A percentile compares a stretch with the other conserved stretches of the same genome.
Evolutionary conservation across 2,113 vertebrate species (phyloP).

Genomic region (Petaurus breviceps): DNA sequence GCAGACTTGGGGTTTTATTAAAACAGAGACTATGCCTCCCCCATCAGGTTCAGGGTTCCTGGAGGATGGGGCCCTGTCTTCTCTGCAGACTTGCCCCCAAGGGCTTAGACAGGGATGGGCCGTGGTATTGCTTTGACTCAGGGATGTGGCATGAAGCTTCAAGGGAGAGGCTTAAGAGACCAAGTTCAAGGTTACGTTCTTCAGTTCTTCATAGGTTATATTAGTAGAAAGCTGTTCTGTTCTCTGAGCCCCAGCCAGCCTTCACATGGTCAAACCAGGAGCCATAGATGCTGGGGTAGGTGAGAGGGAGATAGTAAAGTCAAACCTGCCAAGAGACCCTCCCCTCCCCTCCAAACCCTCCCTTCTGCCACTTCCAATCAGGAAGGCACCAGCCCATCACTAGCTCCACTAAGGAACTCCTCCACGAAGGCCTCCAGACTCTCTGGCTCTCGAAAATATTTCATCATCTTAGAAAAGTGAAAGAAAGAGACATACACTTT

Average conservation of each 20-base stretch:
- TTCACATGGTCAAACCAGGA: constrained; percentile 42
- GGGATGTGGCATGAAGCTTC: neutral
- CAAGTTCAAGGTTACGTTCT: neutral
- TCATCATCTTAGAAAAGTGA: constrained; percentile 16
- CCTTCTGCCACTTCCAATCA: neutral
- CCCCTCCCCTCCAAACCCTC: neutral
- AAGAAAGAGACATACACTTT: constrained; percentile 37
- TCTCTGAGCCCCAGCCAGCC: constrained; percentile 18
- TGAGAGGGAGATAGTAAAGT: neutral
- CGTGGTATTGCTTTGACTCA: too few species aligned
- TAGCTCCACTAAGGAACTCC: constrained; percentile 10
- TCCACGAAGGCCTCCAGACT: neutral
- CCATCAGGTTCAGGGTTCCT: too few species aligned
- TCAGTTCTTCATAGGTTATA: constrained; percentile 15
- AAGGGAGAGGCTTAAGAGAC: neutral
- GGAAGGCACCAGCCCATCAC: constrained; percentile 52
- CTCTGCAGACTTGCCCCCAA: too few species aligned
- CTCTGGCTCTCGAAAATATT: neutral
- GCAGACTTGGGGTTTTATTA: neutral
- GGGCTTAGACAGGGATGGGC: too few species aligned
- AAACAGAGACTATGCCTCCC: neutral
- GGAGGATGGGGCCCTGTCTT: too few species aligned
- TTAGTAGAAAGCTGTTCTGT: neutral
- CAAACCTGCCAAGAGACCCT: neutral
- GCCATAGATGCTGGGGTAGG: neutral